Evolutionary conservation across 2,888 invertebrate genomes (phyloP), one percentile per base, ranked within the genome.

Genomic region (Steinernema hermaphroditum): DNA sequence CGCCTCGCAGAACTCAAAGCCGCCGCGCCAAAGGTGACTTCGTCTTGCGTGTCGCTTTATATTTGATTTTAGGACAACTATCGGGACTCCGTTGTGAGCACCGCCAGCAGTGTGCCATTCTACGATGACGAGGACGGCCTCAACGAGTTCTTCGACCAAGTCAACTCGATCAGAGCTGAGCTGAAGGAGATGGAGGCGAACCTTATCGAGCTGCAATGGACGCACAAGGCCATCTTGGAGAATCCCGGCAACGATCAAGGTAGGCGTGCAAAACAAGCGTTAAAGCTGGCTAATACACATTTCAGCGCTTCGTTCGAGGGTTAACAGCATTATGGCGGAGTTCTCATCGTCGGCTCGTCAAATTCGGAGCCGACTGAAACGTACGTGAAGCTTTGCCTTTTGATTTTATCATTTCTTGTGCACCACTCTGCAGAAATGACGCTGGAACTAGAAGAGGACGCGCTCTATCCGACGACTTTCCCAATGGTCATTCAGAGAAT

Each of bases 101-200:
- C 54, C 2, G 27, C 54, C 2, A 54, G 54, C 54, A 54, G 54
- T 27, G 54, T 54, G 24, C 54, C 54, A 6, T 54, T 54, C 27
- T 24, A 54, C 54, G 27, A 12, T 14, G 54, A 54, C 27, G 54
- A 54, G 27, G 54, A 54, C 27, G 54, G 54, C 4, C 54, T 54
- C 6, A 24, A 24, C 27, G 54, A 54, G 54, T 54, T 54, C 54
- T 54, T 54, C 27, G 54, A 54, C 6, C 54, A 54, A 27, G 54
- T 54, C 54, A 54, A 54, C 19, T 9, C 54, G 6, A 54, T 27
- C 6, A 14, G 54, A 12, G 54, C 54, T 16, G 54, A 54, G 54
- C 16, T 54, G 27, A 54, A 24, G 16, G 54, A 54, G 54, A 54
- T 54, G 54, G 54, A 54, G 54, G 54, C 54, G 27, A 54, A 54